Percentiles rank a stretch among this genome's conserved stretches.
Conservation (phyloP, 1,140 invertebrate genomes). For the Caenorhabditis tropicalis region DNA sequence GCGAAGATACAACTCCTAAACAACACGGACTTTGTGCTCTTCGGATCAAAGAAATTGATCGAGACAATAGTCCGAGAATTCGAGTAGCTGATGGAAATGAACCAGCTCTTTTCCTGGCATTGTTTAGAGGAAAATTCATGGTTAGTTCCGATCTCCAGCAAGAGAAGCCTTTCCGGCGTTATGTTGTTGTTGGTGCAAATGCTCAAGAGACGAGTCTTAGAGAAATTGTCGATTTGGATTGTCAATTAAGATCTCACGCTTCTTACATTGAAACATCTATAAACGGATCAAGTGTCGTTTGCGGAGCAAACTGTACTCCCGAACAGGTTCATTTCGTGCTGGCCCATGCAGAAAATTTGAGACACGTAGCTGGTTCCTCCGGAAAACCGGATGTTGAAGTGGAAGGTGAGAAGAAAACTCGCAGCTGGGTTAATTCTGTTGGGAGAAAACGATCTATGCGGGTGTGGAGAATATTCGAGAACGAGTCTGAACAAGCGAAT, state of each 20-base stretch:
- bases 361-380: not conserved
- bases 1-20: slow-evolving; percentile 46
- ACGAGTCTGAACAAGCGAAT: slow-evolving; percentile 34
- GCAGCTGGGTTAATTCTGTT: slow-evolving; percentile 2
- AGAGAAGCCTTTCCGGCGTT: not conserved
- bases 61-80: slow-evolving; percentile 38
- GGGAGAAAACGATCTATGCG: not conserved
- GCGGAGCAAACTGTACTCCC: not conserved
- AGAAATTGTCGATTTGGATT: not conserved
- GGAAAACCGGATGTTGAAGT: not conserved
- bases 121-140: slow-evolving; percentile 43
- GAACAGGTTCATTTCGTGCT: slow-evolving; percentile 5
- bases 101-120: slow-evolving; percentile 18
- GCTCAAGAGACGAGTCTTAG: not conserved
- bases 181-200: not conserved
- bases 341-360: not conserved
- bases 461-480: slow-evolving; percentile 47
- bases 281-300: not conserved
- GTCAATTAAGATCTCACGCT: not conserved
- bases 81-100: slow-evolving; percentile 39
- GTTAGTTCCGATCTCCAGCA: not conserved
- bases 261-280: slow-evolving; percentile 1
- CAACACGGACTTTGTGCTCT: slow-evolving; percentile 54
- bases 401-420: not conserved
- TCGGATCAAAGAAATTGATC: slow-evolving; percentile 51